Conservation (phyloP, 2,888 invertebrate genomes). For the Megamerina dolium region DNA sequence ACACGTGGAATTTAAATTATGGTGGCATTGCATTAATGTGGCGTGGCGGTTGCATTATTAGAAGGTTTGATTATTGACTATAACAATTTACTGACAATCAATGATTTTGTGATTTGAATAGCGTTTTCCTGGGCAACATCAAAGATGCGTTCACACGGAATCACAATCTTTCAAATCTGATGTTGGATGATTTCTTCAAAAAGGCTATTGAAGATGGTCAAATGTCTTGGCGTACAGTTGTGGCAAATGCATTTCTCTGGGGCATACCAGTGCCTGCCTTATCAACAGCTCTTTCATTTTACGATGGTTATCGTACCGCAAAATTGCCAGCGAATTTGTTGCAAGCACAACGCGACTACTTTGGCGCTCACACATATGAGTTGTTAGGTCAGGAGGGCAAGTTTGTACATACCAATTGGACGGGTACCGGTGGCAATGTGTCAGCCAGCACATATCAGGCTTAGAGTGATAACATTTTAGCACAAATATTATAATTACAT, state of each 20-base stretch:
- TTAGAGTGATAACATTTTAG: slow-evolving; percentile 41
- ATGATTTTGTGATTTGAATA: slow-evolving; percentile 41
- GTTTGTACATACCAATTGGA: slow-evolving; percentile 98
- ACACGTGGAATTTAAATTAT: slow-evolving; percentile 93
- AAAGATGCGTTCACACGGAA: slow-evolving; percentile 90
- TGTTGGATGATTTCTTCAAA: slow-evolving; percentile 90
- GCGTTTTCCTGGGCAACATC: slow-evolving; percentile 83
- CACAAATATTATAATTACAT: neutral
- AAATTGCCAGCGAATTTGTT: slow-evolving; percentile 90
- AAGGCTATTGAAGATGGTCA: slow-evolving; percentile 76
- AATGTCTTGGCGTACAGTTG: slow-evolving; percentile 78
- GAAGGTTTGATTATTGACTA: slow-evolving; percentile 56
- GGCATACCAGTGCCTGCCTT: slow-evolving; percentile 95
- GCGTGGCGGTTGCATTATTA: slow-evolving; percentile 98
- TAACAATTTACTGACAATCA: slow-evolving; percentile 26
- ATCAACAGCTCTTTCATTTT: slow-evolving; percentile 91
- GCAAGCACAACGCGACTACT: slow-evolving; percentile 97
- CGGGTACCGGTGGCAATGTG: slow-evolving; percentile 93
- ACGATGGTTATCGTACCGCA: slow-evolving; percentile 87
- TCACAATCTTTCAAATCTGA: slow-evolving; percentile 75
- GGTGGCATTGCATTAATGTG: slow-evolving; percentile 99
- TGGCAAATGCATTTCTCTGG: slow-evolving; percentile 61
- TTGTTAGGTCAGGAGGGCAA: slow-evolving; percentile 75
- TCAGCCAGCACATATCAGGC: slow-evolving; percentile 89
- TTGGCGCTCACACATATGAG: slow-evolving; percentile 98